Percentiles rank a stretch among this genome's conserved stretches.
Conservation (phyloP, 2,797 vertebrate species). For the Mus minutoides region DNA sequence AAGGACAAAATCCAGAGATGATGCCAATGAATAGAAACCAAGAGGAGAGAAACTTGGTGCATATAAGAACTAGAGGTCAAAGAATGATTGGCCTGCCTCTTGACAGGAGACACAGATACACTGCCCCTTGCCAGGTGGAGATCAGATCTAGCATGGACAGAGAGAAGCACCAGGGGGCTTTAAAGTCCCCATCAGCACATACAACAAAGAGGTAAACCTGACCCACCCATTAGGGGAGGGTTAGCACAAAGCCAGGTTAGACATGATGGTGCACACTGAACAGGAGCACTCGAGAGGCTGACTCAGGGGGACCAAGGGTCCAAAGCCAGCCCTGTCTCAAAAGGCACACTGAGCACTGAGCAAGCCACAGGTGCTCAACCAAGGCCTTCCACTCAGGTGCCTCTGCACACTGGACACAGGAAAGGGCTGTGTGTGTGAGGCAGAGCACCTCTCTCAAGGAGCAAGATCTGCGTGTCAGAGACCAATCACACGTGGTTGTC, state of each 20-base stretch:
- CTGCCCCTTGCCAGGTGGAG: neutral
- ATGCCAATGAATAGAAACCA: neutral
- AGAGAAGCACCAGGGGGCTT: neutral
- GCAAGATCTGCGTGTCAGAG: neutral
- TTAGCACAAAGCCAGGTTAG: neutral
- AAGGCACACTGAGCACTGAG: neutral
- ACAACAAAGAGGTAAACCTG: slow-evolving; percentile 35
- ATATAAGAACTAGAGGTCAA: neutral
- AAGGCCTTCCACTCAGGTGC: neutral
- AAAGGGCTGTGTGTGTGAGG: neutral
- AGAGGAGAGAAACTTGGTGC: neutral
- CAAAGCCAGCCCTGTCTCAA: neutral
- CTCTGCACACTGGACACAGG: neutral
- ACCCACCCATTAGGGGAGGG: slow-evolving; percentile 37
- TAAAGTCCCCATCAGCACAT: neutral
- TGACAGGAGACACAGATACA: neutral
- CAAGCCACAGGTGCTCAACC: slow-evolving; percentile 16
- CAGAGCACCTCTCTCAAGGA: neutral
- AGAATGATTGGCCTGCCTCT: neutral
- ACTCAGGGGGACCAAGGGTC: neutral
- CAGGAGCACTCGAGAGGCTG: neutral
- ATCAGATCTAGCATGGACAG: neutral
- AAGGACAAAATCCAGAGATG: slow-evolving; percentile 19
- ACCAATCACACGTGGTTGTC: neutral
- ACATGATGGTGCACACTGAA: too few relatives aligned